phyloP scores from a whole-genome alignment of 2,888 invertebrate genomes.

The Cephus nigrinus region DNA sequence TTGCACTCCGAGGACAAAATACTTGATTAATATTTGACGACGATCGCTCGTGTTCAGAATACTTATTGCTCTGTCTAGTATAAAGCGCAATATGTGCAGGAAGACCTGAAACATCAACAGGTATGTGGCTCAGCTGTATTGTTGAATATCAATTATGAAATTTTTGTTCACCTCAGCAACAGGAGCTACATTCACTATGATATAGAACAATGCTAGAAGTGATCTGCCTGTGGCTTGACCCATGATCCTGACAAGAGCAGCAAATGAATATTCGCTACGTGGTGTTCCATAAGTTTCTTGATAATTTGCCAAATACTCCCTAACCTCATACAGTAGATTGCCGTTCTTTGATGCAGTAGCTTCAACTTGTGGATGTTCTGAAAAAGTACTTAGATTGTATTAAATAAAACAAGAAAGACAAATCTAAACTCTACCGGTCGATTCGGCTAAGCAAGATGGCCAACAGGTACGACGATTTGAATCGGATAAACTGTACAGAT shows the following conservation, averaged over 20 bases:
- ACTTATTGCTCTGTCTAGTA: slow-evolving; percentile 52
- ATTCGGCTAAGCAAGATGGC: slow-evolving; percentile 4
- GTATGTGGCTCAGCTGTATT: not conserved
- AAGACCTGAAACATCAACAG: slow-evolving; percentile 40
- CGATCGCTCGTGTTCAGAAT: slow-evolving; percentile 45
- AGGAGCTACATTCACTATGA: slow-evolving; percentile 52
- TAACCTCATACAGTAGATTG: slow-evolving; percentile 35
- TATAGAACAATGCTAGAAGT: slow-evolving; percentile 49
- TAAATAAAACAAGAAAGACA: slow-evolving; percentile 11
- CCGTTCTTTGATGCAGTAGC: not conserved
- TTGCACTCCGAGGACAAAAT: slow-evolving; percentile 47
- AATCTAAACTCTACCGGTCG: slow-evolving; percentile 12
- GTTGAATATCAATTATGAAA: not conserved
- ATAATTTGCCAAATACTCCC: slow-evolving; percentile 52
- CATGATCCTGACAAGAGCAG: slow-evolving; percentile 50
- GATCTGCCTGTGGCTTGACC: slow-evolving; percentile 52
- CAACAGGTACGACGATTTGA: slow-evolving; percentile 18
- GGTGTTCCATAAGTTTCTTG: slow-evolving; percentile 53
- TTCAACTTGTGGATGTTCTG: not conserved
- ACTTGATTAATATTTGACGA: slow-evolving; percentile 47
- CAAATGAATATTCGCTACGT: slow-evolving; percentile 51
- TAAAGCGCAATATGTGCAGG: slow-evolving; percentile 52
- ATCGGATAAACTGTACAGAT: slow-evolving; percentile 44
- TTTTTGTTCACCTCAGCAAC: slow-evolving; percentile 42
- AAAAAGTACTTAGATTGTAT: not conserved